Base-by-base conservation (phyloP, 2,797 vertebrate species). In the Propithecus perrieri region DNA sequence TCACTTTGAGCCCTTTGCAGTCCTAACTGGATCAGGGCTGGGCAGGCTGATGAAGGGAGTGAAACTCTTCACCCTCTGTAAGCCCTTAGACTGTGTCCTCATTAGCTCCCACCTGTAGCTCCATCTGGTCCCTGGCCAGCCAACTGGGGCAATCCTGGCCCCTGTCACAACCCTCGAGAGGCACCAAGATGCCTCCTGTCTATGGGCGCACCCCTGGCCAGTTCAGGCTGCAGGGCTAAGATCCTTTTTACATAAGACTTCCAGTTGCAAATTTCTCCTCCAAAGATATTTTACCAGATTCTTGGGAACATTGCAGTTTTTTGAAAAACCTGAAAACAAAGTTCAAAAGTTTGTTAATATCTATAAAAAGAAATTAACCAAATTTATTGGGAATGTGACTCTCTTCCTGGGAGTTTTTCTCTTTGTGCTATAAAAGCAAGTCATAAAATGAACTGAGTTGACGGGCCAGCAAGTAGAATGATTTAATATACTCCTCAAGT, bases 281-380 rank as follows among this genome's bases (percentile, higher is more conserved):
- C 18, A 38, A n/a, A 53, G 75, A 28, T 75, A 83, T 93, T 94
- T 85, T 43, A 61, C n/a, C 72, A 26, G 8, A 26, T 50, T 89
- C 75, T 72, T 80, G 53, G 71, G 30, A 93, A 28, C n/a, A 84
- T 38, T 93, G 46, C 6, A 26, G 61, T 46, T 48, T 59, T 80
- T 80, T 15, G 7, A 38, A 71, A 65, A 50, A 30, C 7, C 18
- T 33, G 41, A 75, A 76, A 95, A 28, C 38, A 85, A 93, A 50
- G 46, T 69, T 79, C 46, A 79, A 74, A 93, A 33, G 50, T 43
- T 43, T 86, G 28, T 71, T 89, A 72, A 53, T 74, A 46, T 79
- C 53, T 94, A 17, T 50, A 79, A 91, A 94, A 91, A 74, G 4
- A 85, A 88, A 88, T 74, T n/a, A 95, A 85, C 84, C 35, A 63